Percentiles rank a stretch among this genome's conserved stretches.
These are phyloP conservation scores for Ceyx margarethae DNA, from an alignment of 2,113 vertebrate species.

Conservation along the genomic window DNA sequence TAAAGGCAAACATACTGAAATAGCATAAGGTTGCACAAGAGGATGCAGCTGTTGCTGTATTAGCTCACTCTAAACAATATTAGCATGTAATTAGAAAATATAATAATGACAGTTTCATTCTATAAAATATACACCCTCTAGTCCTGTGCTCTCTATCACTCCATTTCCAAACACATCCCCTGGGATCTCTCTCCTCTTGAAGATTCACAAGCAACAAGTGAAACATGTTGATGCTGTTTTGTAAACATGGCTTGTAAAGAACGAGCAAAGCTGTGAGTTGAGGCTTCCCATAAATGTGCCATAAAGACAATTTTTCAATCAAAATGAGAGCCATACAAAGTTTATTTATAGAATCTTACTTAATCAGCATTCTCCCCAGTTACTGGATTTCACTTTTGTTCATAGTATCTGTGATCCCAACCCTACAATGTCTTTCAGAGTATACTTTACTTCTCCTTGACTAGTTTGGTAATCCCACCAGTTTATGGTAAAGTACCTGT, in stretches of 20 bases:
- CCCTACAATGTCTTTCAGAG: background rate
- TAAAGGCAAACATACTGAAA: conserved; percentile 17
- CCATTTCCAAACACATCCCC: fast-evolving
- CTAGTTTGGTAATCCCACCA: background rate
- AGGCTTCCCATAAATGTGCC: background rate
- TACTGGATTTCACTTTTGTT: background rate
- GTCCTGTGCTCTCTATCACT: background rate
- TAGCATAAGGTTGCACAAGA: background rate
- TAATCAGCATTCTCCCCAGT: background rate
- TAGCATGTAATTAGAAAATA: conserved; percentile 9
- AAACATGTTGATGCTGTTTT: background rate
- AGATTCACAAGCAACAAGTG: background rate
- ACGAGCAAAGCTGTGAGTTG: background rate
- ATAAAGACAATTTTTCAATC: background rate
- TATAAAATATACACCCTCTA: background rate
- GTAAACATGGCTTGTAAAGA: background rate
- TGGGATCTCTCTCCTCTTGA: background rate
- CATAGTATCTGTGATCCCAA: background rate
- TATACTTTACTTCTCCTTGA: background rate
- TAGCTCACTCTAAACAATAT: background rate
- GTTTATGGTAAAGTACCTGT: background rate
- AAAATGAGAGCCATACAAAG: background rate
- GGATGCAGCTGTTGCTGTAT: background rate
- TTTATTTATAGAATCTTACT: background rate
- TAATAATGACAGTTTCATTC: background rate